Base-by-base conservation (phyloP, 2,888 invertebrate genomes). In the Sialis lutaria region DNA sequence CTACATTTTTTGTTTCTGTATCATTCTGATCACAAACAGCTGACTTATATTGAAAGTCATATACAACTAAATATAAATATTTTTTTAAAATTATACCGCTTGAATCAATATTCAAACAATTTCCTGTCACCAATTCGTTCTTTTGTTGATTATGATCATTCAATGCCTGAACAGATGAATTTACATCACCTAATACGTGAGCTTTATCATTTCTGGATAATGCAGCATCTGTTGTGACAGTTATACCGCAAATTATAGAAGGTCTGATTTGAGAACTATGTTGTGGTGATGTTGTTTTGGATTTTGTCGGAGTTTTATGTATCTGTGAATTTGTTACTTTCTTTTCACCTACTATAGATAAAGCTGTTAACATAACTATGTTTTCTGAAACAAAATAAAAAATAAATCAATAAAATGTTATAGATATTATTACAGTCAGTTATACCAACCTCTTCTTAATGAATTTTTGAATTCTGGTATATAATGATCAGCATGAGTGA, bases 131-230 rank as follows among this genome's bases (percentile, higher is more conserved):
- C 51, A 53, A 60, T 13, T 59, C 62, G 33, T 67, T 65, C 49
- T 69, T 68, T 41, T 49, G 82, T 62, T 79, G 77, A 58, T 82
- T 82, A 49, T 83, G 78, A 58, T 81, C 80, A 60, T 87, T 85
- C 74, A 86, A 79, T 9, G 82, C 79, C 55, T 82, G 78, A 6
- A 86, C 79, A 48, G 74, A 57, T 1, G 55, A 52, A 44, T 50
- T 53, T 42, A 48, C 51, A 41, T 49, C 45, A 39, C 48, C 40
- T 9, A 45, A 39, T 44, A 45, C 46, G 5, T 44, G 41, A 30
- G 44, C 42, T 45, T 49, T 39, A 48, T 50, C 47, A 33, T 51
- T 49, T 40, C 40, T 46, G 39, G 45, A 41, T 22, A 22, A 22
- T 33, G 45, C 8, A 10, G 46, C 40, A 40, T 55, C 51, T 33